Base-by-base conservation (phyloP, 2,888 invertebrate species). In the Phortica okadai region DNA sequence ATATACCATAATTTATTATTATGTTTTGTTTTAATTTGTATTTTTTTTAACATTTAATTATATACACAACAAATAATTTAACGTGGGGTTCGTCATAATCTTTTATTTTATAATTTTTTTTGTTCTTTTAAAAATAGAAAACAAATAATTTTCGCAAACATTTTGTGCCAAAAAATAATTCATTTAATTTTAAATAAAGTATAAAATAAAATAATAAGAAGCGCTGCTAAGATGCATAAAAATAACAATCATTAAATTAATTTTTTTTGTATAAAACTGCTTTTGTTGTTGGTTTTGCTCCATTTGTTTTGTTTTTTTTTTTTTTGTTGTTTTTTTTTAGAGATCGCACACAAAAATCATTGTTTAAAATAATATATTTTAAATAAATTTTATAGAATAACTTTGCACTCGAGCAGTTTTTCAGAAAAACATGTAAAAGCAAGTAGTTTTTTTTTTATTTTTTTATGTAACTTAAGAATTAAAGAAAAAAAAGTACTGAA, bases 51-150 rank as follows among this genome's bases (percentile, higher is more conserved):
- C 85, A 85, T 87, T 86, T 86, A 84, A 84, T 83, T 86, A 86
- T 86, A 64, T 86, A 88, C 88, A 88, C 86, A 86, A 88, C 88
- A 86, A 84, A 87, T 86, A 67, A 86, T 84, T 88, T 84, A 88
- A 86, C 88, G 86, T 86, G 87, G 88, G 87, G 87, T 84, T 88
- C 73, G 45, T 77, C 67, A 62, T 70, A 67, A 11, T 79, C 67
- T 77, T 66, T 72, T 75, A 75, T 58, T 41, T 74, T 78, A 74
- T 81, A 64, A 69, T 75, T 76, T 74, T 62, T 75, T 66, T 76
- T 73, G 74, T 77, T 74, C 42, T 76, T 77, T 85, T 84, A 88
- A 88, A 88, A 87, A 82, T 88, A 87, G 84, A 88, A 87, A 89
- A 89, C 89, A 89, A 67, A 86, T 84, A 83, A 80, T 78, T 77